Evolutionary conservation across 1,140 invertebrate species (phyloP).

Genomic region (Aphidius ervi): DNA sequence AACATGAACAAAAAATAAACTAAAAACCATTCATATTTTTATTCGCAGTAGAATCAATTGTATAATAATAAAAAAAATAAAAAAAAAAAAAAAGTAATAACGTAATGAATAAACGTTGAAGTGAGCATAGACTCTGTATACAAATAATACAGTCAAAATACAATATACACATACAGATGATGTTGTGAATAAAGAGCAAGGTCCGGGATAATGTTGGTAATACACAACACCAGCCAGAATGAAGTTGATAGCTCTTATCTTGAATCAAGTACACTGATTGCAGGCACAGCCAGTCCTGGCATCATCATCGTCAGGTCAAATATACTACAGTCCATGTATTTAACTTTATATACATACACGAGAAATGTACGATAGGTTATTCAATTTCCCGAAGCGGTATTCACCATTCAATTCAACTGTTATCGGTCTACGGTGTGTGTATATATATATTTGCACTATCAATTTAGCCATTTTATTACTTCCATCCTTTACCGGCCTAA

Average conservation of each 20-base stretch:
- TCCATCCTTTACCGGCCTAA: no score
- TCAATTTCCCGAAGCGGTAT: conserved; percentile 51
- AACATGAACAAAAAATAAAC: no score
- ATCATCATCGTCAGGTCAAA: conserved; percentile 39
- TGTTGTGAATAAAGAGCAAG: no score
- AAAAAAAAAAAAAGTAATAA: no score
- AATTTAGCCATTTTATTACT: conserved; percentile 5
- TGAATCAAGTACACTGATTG: conserved; percentile 49
- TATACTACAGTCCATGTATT: conserved; percentile 18
- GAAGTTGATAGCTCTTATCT: conserved; percentile 43
- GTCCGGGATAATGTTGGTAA: no score
- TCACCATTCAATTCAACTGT: conserved; percentile 47
- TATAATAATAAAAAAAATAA: no score
- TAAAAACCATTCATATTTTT: no score
- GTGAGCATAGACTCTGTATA: no score
- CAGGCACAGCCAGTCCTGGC: conserved; percentile 26
- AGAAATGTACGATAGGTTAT: conserved; percentile 43
- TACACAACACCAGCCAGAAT: conserved; percentile 26
- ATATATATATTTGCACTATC: conserved; percentile 22
- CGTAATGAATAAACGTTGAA: no score
- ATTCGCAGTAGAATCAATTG: no score
- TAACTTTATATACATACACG: conserved; percentile 15
- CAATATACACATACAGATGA: no score
- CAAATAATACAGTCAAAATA: no score
- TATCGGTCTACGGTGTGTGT: conserved; percentile 33